Evolutionary conservation across 2,113 vertebrate genomes (phyloP).

Genomic region (Poeciliopsis retropinna): DNA sequence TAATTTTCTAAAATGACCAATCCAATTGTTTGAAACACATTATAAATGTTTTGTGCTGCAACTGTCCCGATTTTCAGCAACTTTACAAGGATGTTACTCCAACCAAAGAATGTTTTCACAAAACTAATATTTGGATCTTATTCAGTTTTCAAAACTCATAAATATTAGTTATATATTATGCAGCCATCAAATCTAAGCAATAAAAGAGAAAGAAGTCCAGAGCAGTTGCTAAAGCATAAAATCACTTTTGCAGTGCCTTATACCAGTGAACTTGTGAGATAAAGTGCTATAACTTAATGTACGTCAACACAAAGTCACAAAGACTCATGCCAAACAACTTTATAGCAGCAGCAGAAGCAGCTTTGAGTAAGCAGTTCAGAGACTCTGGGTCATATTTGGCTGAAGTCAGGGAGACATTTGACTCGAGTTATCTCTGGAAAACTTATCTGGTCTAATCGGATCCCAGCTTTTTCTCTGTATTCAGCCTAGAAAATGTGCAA

Average conservation of each 20-base stretch:
- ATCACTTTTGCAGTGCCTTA: background rate
- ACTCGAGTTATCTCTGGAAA: conserved; percentile 36
- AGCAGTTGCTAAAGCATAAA: background rate
- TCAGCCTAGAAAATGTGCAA: conserved; percentile 5
- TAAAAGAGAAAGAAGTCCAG: background rate
- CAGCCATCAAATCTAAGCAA: background rate
- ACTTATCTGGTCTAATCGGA: conserved; percentile 9
- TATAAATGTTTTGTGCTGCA: conserved; percentile 15
- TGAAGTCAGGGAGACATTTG: conserved; percentile 17
- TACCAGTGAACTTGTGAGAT: conserved; percentile 1
- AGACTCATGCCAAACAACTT: background rate
- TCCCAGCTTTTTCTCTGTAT: conserved; percentile 11
- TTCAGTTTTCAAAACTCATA: conserved; percentile 2
- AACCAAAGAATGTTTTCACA: background rate
- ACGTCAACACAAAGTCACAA: conserved; percentile 6
- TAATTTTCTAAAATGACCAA: background rate
- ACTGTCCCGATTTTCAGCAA: background rate
- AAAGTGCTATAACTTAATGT: background rate
- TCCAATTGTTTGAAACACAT: background rate
- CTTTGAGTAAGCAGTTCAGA: conserved; percentile 34
- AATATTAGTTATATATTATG: background rate
- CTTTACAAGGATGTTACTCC: background rate
- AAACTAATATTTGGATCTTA: background rate
- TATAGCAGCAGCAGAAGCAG: background rate
- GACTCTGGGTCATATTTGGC: conserved; percentile 38